These are phyloP conservation scores for Drosophila varians DNA, from an alignment of 1,140 invertebrate species.

Conservation along the genomic window DNA sequence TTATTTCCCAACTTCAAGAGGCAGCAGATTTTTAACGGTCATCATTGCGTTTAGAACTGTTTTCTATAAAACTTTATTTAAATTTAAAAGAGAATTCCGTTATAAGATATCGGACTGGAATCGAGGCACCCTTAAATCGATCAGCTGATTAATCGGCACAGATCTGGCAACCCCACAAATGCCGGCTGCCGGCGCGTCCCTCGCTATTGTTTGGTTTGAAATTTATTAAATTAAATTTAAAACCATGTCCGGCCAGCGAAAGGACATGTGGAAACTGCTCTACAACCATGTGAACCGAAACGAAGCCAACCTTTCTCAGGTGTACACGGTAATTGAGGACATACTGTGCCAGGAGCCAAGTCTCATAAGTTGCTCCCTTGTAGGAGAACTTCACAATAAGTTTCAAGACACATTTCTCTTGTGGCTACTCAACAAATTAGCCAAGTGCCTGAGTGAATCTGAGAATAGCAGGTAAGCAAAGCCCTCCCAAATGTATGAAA, in stretches of 20 bases:
- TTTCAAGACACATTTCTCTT: conserved; percentile 73
- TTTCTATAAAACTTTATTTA: not conserved
- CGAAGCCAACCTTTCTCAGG: conserved; percentile 47
- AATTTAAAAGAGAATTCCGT: not conserved
- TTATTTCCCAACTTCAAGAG: no score
- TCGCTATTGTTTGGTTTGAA: conserved; percentile 10
- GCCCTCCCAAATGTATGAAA: not conserved
- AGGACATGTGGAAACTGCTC: conserved; percentile 77
- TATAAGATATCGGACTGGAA: not conserved
- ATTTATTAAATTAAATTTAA: not conserved
- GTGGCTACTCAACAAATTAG: conserved; percentile 72
- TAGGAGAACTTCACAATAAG: conserved; percentile 45
- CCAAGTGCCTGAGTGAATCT: conserved; percentile 38
- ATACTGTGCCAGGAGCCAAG: conserved; percentile 77
- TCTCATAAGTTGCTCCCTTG: conserved; percentile 64
- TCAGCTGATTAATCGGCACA: not conserved
- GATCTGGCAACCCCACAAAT: not conserved
- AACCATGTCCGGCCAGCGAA: conserved; percentile 62
- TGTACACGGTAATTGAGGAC: conserved; percentile 71
- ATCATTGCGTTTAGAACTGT: no score
- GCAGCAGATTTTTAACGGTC: no score
- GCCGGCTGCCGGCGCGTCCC: not conserved
- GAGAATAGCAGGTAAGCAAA: conserved; percentile 37
- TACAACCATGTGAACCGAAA: conserved; percentile 70
- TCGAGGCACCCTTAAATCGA: not conserved